A percentile compares a stretch with the other conserved stretches of the same genome.
phyloP scores from a whole-genome alignment of 1,140 invertebrate genomes.

The Holcopasites calliopsidis region DNA sequence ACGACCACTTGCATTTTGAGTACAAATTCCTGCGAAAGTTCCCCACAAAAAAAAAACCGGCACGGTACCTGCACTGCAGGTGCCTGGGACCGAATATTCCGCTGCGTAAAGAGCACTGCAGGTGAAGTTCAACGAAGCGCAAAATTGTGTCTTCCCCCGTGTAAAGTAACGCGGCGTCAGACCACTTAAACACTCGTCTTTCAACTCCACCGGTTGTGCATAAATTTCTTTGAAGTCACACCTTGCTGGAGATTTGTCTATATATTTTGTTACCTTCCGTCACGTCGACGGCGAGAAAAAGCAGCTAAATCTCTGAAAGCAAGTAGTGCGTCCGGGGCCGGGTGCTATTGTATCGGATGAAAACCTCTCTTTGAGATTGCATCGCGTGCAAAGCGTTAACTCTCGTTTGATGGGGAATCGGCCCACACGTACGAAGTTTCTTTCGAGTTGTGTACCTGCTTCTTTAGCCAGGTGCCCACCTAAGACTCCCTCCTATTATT shows the following conservation, averaged over 20 bases:
- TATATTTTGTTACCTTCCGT: slow-evolving; percentile 1
- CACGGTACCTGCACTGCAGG: slow-evolving; percentile 21
- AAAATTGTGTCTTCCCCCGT: slow-evolving; percentile 65
- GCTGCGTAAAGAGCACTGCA: slow-evolving; percentile 44
- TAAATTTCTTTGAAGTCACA: slow-evolving; percentile 36
- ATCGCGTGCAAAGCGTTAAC: not conserved
- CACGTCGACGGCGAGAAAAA: not conserved
- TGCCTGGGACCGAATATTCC: slow-evolving; percentile 27
- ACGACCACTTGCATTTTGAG: not conserved
- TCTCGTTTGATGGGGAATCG: not conserved
- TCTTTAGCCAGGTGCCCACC: not conserved
- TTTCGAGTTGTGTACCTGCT: not conserved
- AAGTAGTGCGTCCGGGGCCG: not conserved
- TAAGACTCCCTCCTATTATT: not conserved
- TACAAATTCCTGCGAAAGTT: not conserved
- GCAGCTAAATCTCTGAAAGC: not conserved
- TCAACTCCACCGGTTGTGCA: slow-evolving; percentile 21
- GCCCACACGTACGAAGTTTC: not conserved
- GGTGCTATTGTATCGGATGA: not conserved
- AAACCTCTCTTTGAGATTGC: not conserved
- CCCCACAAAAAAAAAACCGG: not conserved
- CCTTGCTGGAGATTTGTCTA: slow-evolving; percentile 18
- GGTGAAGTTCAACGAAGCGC: slow-evolving; percentile 66
- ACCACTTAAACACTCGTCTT: slow-evolving; percentile 51
- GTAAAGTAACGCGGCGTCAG: slow-evolving; percentile 35